Evolutionary conservation across 1,140 invertebrate genomes (phyloP), one percentile per base, ranked within the genome.

Genomic region (Formica exsecta): DNA sequence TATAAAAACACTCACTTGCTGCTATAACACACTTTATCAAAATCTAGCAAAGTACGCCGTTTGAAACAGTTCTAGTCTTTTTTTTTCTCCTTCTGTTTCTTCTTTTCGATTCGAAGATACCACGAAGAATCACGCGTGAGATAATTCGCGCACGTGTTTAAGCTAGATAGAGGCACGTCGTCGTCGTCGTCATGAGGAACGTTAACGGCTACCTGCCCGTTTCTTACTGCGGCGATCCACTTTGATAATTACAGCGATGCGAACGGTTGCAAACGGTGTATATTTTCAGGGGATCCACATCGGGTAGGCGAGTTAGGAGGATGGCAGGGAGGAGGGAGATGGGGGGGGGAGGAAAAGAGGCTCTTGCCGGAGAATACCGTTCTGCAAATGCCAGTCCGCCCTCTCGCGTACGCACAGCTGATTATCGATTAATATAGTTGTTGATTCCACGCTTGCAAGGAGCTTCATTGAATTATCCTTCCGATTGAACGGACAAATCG

Each of bases 341-440:
- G 22, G 29, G 32, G 32, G 32, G 32, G n/a, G 29, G 32, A 38
- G n/a, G 51, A 29, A 9, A 6, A 66, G n/a, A 25, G 4, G 54
- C 13, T 83, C 66, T 57, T 38, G 32, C 38, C 13, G 36, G 54
- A 32, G 54, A 57, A 41, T 64, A 38, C 68, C 51, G 73, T 89
- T 86, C 71, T 86, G 87, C 88, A 89, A 89, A 89, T 89, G 73
- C 77, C 88, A 89, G 85, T 83, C 54, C 75, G 65, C 66, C 74
- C 75, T 71, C 66, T 76, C 61, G 61, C 61, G 61, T 62, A 89
- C 79, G 68, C 85, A 68, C 85, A 73, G 59, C 59, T 75, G 85
- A 86, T 90, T 90, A 90, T 90, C 84, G 89, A 90, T 90, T 90
- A 89, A 89, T 75, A 76, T 86, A 90, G 89, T 90, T 90, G 88